A percentile compares a stretch with the other conserved stretches of the same genome.
phyloP scores from a whole-genome alignment of 2,888 invertebrate species.

The Idaea biselata region DNA sequence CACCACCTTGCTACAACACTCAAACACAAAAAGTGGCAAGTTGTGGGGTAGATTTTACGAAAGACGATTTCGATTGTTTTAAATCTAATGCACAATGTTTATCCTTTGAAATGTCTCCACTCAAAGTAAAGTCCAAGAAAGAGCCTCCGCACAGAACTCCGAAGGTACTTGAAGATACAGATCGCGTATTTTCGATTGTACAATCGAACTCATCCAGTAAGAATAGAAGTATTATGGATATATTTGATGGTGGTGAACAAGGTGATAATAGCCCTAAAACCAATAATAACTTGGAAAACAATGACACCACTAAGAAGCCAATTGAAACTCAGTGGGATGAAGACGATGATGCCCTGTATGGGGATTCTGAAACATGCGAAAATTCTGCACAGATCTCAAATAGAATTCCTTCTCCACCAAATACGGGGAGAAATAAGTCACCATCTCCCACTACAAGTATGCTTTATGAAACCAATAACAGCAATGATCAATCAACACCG shows the following conservation, averaged over 20 bases:
- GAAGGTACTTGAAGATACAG: conserved; percentile 37
- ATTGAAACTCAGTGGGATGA: conserved; percentile 69
- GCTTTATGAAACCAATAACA: conserved; percentile 35
- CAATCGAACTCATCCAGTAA: conserved; percentile 54
- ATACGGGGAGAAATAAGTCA: conserved; percentile 29
- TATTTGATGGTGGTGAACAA: conserved; percentile 52
- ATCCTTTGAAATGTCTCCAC: conserved; percentile 44
- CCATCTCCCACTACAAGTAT: conserved; percentile 49
- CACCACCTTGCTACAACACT: background rate
- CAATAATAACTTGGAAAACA: conserved; percentile 45
- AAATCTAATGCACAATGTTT: conserved; percentile 38
- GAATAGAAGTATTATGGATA: conserved; percentile 70
- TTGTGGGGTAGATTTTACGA: conserved; percentile 41
- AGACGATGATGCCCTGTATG: conserved; percentile 74
- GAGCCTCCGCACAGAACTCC: conserved; percentile 23
- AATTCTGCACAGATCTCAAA: conserved; percentile 14
- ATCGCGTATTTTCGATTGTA: conserved; percentile 59
- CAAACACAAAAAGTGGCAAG: background rate
- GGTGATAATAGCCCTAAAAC: conserved; percentile 44
- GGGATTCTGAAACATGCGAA: conserved; percentile 41
- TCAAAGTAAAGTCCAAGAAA: conserved; percentile 7
- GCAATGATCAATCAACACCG: conserved; percentile 20
- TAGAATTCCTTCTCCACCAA: conserved; percentile 31
- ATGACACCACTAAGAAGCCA: conserved; percentile 45
- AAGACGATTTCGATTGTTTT: conserved; percentile 44